Percentiles rank a stretch among this genome's conserved stretches.
Conservation (phyloP, 2,113 vertebrate genomes). For the Eublepharis macularius region DNA sequence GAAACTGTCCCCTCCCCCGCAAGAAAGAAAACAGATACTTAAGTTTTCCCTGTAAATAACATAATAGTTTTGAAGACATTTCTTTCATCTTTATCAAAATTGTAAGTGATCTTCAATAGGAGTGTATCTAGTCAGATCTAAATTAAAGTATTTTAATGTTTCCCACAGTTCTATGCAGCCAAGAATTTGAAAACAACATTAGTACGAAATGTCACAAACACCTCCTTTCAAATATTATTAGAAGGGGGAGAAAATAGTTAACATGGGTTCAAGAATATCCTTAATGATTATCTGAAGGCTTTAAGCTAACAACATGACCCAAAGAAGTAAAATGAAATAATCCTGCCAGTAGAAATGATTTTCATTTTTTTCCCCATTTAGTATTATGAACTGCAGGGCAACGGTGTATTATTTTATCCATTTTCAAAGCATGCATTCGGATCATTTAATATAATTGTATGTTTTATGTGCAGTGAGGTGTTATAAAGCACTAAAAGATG, state of each 20-base stretch:
- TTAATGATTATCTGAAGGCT: not conserved
- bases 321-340: conserved; percentile 37
- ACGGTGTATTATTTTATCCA: conserved; percentile 24
- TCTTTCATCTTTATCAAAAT: not conserved
- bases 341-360: conserved; percentile 22
- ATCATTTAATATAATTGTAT: conserved; percentile 34
- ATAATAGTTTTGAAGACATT: not conserved
- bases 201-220: not conserved
- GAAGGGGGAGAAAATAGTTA: not conserved
- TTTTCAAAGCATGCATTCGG: conserved; percentile 37
- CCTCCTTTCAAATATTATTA: conserved; percentile 18
- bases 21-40: not conserved
- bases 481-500: conserved; percentile 30
- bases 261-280: not conserved
- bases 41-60: not conserved
- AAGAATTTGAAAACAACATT: not conserved
- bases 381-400: conserved; percentile 24
- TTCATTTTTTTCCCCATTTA: conserved; percentile 38
- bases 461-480: conserved; percentile 32
- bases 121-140: not conserved
- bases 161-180: not conserved
- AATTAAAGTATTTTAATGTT: not conserved
- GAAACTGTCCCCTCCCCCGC: not conserved
- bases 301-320: not conserved
- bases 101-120: not conserved